Base-by-base conservation (phyloP, 2,113 vertebrate genomes). In the Gambusia affinis region DNA sequence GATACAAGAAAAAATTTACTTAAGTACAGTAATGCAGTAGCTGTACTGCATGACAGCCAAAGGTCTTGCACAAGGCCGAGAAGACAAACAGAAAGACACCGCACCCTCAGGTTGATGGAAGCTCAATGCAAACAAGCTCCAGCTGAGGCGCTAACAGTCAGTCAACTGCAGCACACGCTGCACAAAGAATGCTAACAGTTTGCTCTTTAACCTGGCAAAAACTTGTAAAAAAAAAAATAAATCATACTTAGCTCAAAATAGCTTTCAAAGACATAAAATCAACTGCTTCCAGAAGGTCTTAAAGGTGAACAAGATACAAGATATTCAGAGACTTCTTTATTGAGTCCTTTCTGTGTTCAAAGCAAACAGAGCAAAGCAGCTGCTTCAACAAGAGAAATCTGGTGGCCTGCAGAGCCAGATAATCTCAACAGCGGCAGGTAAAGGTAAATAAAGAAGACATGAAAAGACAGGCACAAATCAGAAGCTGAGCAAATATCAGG, bases 401-500 rank as follows among this genome's bases (percentile, higher is more conserved):
- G 81, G 68, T 0, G 39, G 64, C 62, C 80, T 51, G 69, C 73
- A n/a, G 27, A 77, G 75, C 1, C 33, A 33, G 70, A n/a, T 80
- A 78, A 91, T 87, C 86, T 89, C 67, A 64, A 81, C 88, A 70
- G 87, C 90, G 90, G 91, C 88, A 85, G 79, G 91, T 92, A 88
- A 87, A 88, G 84, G 79, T 89, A 90, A 91, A 91, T 86, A 91
- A 91, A 83, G 88, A 75, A 61, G 76, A 79, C 82, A 76, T 74
- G 80, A 91, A 89, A 91, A 83, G 85, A 82, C 72, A 73, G 42
- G 75, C 80, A 70, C 75, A 88, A 92, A 92, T 92, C 89, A 87
- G 88, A 91, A 90, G 88, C 81, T 80, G 76, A 83, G 87, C 88
- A 92, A 94, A 94, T 92, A 91, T 88, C 84, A 89, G 74, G 89